Percentiles rank a stretch among this genome's conserved stretches.
These are phyloP conservation scores for Ophion obscuratus DNA, from an alignment of 2,888 invertebrate species.

Conservation along the genomic window DNA sequence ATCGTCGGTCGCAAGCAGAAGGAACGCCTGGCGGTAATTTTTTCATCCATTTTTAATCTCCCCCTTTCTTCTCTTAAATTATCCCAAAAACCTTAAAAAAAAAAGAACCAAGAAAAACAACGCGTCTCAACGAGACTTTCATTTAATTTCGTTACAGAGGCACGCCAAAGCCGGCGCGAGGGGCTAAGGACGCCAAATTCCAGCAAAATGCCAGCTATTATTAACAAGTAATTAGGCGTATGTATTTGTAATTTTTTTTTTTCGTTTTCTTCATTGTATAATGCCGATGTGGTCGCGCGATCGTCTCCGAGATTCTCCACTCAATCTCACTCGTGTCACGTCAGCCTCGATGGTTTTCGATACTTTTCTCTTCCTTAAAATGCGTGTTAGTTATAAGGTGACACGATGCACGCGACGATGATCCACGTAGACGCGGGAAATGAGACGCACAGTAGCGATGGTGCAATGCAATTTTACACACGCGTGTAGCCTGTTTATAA, in stretches of 20 bases:
- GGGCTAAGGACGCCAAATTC: conserved; percentile 63
- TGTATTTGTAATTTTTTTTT: conserved; percentile 73
- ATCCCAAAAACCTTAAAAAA: not conserved
- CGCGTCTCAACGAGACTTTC: conserved; percentile 1
- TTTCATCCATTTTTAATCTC: not conserved
- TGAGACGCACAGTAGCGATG: conserved; percentile 20
- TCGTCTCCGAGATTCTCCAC: conserved; percentile 23
- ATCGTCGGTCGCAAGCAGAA: conserved; percentile 80
- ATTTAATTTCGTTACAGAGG: conserved; percentile 74
- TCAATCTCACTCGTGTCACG: conserved; percentile 31
- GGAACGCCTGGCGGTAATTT: conserved; percentile 72
- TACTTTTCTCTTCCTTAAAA: conserved; percentile 20
- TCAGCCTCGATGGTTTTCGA: not conserved
- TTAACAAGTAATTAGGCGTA: conserved; percentile 72
- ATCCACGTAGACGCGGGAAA: not conserved
- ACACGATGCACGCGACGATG: conserved; percentile 26
- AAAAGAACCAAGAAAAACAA: not conserved
- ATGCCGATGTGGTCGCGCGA: conserved; percentile 62
- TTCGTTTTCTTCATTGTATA: conserved; percentile 41
- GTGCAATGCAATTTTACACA: conserved; percentile 56
- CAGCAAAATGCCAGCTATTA: conserved; percentile 64
- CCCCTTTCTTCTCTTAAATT: not conserved
- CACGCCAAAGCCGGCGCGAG: conserved; percentile 72
- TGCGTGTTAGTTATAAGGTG: conserved; percentile 16
- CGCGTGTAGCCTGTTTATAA: conserved; percentile 35